phyloP scores from a whole-genome alignment of 2,797 vertebrate species.

The Oryzias dopingdopingensis region DNA sequence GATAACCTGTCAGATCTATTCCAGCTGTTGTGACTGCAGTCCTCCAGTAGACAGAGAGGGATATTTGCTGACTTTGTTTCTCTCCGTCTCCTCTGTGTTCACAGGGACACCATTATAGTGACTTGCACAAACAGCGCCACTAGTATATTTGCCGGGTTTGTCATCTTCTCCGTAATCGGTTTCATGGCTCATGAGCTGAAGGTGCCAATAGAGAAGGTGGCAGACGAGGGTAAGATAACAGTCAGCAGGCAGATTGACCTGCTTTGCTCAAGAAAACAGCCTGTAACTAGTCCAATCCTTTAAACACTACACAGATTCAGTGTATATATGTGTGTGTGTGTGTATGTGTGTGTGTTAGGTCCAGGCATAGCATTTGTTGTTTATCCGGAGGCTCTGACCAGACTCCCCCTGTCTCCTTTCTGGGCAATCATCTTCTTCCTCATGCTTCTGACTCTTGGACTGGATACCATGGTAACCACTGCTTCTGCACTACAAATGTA shows the following conservation, averaged over 20 bases:
- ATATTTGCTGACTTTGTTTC: slow-evolving; percentile 3
- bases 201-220: slow-evolving; percentile 96
- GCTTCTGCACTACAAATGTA: slow-evolving; percentile 1
- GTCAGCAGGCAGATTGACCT: slow-evolving; percentile 2
- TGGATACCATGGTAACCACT: slow-evolving; percentile 94
- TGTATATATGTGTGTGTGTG: slow-evolving; percentile 14
- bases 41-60: not conserved
- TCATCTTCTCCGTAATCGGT: slow-evolving; percentile 98
- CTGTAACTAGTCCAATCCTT: not conserved
- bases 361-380: slow-evolving; percentile 98
- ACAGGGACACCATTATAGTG: slow-evolving; percentile 94
- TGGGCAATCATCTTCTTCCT: slow-evolving; percentile 99
- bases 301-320: not conserved
- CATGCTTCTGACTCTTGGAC: slow-evolving; percentile 95
- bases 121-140: slow-evolving; percentile 97
- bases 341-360: slow-evolving; percentile 72
- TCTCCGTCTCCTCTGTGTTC: slow-evolving; percentile 13
- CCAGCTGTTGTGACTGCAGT: slow-evolving; percentile 9
- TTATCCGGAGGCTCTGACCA: slow-evolving; percentile 95
- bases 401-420: slow-evolving; percentile 94
- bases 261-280: slow-evolving; percentile 10
- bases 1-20: not conserved
- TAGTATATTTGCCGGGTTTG: slow-evolving; percentile 97
- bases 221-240: slow-evolving; percentile 89
- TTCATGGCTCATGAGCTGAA: slow-evolving; percentile 98